phyloP scores from a whole-genome alignment of 2,888 invertebrate species.

The Ophion obscuratus region DNA sequence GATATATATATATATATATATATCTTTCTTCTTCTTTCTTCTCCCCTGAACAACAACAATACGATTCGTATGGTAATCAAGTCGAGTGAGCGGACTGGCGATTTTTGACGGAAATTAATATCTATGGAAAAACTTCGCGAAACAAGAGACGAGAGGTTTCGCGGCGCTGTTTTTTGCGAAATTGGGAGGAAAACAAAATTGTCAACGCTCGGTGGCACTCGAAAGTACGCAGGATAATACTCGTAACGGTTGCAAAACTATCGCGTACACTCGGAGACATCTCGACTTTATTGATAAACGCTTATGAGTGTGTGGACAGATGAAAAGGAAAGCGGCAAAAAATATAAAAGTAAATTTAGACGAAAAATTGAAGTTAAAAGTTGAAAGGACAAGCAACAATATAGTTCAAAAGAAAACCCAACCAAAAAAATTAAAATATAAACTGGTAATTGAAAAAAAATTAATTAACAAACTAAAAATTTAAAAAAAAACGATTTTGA shows the following conservation, averaged over 20 bases:
- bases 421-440: no score
- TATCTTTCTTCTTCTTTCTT: background rate
- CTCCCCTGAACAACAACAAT: background rate
- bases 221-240: background rate
- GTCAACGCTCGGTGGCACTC: background rate
- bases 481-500: no score
- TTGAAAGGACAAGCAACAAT: no score
- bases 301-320: background rate
- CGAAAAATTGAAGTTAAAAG: no score
- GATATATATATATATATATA: constrained; percentile 9
- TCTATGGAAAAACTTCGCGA: background rate
- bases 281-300: background rate
- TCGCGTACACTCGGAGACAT: background rate
- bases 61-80: background rate
- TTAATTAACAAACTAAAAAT: no score
- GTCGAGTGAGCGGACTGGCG: background rate
- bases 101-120: background rate
- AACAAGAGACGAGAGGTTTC: background rate
- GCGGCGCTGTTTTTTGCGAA: background rate
- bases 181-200: background rate
- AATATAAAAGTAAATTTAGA: no score
- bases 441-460: no score
- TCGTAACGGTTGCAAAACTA: background rate
- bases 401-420: no score
- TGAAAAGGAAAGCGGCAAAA: background rate